Percentiles rank a stretch among this genome's conserved stretches.
Conservation (phyloP, 2,888 invertebrate genomes). For the Diaprepes abbreviatus region DNA sequence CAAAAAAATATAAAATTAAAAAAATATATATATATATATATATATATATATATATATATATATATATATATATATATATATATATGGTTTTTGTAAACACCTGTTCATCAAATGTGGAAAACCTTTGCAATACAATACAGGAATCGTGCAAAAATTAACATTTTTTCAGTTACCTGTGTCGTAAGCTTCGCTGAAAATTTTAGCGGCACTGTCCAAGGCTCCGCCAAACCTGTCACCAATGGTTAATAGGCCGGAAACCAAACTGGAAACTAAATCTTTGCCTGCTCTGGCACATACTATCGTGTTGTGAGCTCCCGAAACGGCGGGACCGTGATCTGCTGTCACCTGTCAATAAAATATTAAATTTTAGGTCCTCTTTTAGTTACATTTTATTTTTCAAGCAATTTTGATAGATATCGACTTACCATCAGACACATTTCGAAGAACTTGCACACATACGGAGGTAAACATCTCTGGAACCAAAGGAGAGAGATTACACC, state of each 20-base stretch:
- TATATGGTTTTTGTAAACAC: too few species aligned
- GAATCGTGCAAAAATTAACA: not conserved
- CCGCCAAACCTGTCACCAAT: slow-evolving; percentile 99
- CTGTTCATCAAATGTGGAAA: not conserved
- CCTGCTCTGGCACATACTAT: slow-evolving; percentile 98
- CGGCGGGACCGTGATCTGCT: slow-evolving; percentile 50
- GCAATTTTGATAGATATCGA: not conserved
- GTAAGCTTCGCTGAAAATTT: slow-evolving; percentile 96
- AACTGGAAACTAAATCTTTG: slow-evolving; percentile 98
- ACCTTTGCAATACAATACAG: not conserved
- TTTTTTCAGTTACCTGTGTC: slow-evolving; percentile 76
- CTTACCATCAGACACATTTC: slow-evolving; percentile 99
- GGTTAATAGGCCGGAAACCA: slow-evolving; percentile 94
- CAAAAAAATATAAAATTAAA: slow-evolving; percentile 20
- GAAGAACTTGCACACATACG: slow-evolving; percentile 96
- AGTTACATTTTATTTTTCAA: too few species aligned
- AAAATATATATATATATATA: too few species aligned
- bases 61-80: too few species aligned
- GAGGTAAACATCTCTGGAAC: slow-evolving; percentile 97
- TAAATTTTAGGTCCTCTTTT: too few species aligned
- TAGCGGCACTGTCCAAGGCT: slow-evolving; percentile 97
- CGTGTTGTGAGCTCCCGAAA: slow-evolving; percentile 97
- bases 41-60: too few species aligned
- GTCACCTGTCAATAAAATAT: slow-evolving; percentile 36
- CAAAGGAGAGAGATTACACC: slow-evolving; percentile 97